Evolutionary conservation across 2,888 invertebrate genomes (phyloP).

Genomic region (Noctua janthina): DNA sequence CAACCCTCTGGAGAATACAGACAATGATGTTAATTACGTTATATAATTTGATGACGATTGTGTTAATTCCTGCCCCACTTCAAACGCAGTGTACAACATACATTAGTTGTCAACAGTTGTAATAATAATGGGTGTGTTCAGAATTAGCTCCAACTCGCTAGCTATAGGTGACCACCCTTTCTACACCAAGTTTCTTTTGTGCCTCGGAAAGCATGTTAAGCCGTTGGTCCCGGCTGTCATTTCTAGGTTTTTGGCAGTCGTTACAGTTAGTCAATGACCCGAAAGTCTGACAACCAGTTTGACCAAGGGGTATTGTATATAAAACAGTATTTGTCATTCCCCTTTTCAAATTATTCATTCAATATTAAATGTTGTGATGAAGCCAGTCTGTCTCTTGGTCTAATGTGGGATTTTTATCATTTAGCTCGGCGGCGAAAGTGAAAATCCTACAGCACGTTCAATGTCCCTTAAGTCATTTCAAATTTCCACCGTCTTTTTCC

Average conservation of each 20-base stretch:
- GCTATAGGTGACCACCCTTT: background rate
- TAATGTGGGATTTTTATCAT: background rate
- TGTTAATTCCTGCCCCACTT: background rate
- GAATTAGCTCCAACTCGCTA: constrained; percentile 37
- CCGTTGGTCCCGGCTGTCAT: no score
- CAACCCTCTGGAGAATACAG: background rate
- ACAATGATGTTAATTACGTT: background rate
- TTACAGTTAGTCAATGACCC: background rate
- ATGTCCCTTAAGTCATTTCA: background rate
- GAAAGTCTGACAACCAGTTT: background rate
- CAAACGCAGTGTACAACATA: background rate
- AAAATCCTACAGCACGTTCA: background rate
- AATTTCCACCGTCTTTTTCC: background rate
- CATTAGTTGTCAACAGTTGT: background rate
- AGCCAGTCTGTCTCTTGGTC: no score
- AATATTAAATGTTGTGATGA: background rate
- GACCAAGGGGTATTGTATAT: no score
- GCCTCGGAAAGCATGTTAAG: background rate
- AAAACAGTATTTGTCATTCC: background rate
- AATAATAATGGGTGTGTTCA: constrained; percentile 27
- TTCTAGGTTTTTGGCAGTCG: background rate
- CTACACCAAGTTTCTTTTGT: background rate
- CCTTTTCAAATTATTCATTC: background rate
- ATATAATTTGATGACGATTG: background rate
- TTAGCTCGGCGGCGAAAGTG: background rate